Conservation (phyloP, 2,888 invertebrate species). For the Dinocampus coccinellae region DNA sequence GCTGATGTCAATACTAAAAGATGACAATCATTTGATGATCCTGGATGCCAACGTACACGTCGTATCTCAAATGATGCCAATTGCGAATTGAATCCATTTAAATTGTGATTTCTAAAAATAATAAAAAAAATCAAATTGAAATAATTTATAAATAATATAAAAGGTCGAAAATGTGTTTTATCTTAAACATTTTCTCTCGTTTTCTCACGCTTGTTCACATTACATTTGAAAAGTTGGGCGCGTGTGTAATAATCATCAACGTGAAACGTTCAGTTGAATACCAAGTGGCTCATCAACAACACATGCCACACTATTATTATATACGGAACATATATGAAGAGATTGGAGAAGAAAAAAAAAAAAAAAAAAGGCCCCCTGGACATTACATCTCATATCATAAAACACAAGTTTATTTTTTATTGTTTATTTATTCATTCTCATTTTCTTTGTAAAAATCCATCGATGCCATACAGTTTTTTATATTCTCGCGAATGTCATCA, state of each 20-base stretch:
- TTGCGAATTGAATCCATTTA: conserved; percentile 79
- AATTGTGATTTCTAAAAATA: conserved; percentile 75
- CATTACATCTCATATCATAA: background rate
- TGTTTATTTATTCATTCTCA: background rate
- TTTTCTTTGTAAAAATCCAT: no score
- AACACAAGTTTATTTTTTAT: background rate
- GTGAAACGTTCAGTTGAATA: conserved; percentile 57
- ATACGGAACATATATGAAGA: background rate
- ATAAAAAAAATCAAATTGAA: conserved; percentile 1
- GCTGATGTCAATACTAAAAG: conserved; percentile 86
- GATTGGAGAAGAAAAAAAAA: background rate
- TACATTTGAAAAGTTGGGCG: background rate
- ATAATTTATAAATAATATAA: background rate
- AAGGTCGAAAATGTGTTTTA: background rate
- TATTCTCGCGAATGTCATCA: conserved; percentile 5
- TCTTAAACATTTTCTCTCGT: background rate
- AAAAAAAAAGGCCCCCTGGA: no score
- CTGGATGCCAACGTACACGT: conserved; percentile 89
- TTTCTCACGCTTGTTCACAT: background rate
- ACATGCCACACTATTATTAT: conserved; percentile 62
- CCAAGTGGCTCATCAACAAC: conserved; percentile 70
- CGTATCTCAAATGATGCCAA: conserved; percentile 78
- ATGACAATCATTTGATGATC: conserved; percentile 81
- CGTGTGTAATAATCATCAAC: background rate
- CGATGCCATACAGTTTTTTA: background rate